A percentile compares a stretch with the other conserved stretches of the same genome.
Evolutionary conservation across 1,140 invertebrate genomes (phyloP).

Genomic region (Acromyrmex charruanus): DNA sequence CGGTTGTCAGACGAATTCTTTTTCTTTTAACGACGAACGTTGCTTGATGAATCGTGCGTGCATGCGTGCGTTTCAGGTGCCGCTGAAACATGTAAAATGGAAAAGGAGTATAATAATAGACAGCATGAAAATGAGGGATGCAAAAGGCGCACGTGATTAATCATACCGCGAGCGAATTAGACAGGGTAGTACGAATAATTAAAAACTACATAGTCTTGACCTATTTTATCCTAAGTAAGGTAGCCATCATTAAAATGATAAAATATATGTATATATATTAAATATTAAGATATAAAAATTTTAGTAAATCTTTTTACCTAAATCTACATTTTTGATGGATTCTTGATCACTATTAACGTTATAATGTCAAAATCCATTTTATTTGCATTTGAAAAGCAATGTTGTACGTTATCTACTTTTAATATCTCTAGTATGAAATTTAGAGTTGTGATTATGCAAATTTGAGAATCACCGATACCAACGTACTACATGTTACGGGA

Average conservation of each 20-base stretch:
- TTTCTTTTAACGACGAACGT: not conserved
- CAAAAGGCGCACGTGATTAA: not conserved
- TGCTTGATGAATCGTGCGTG: conserved; percentile 18
- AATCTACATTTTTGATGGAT: not conserved
- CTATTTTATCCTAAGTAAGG: not conserved
- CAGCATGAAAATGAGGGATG: not conserved
- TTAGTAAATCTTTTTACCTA: not conserved
- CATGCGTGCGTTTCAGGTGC: conserved; percentile 8
- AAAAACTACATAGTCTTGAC: not conserved
- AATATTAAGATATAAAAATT: not conserved
- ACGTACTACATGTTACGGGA: not conserved
- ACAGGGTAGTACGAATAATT: not conserved
- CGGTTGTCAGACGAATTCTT: conserved; percentile 34
- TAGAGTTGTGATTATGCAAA: conserved; percentile 4
- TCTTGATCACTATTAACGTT: conserved; percentile 17
- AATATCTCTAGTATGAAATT: not conserved
- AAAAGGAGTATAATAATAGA: conserved; percentile 14
- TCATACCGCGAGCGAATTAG: not conserved
- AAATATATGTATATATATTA: not conserved
- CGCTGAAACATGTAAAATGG: conserved; percentile 26
- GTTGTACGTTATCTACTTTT: not conserved
- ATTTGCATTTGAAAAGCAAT: conserved; percentile 2
- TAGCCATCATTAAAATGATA: not conserved
- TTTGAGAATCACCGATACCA: not conserved
- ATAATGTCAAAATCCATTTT: not conserved